Evolutionary conservation across 2,888 invertebrate species (phyloP), one percentile per base, ranked within the genome.

Genomic region (Catocala sponsa): DNA sequence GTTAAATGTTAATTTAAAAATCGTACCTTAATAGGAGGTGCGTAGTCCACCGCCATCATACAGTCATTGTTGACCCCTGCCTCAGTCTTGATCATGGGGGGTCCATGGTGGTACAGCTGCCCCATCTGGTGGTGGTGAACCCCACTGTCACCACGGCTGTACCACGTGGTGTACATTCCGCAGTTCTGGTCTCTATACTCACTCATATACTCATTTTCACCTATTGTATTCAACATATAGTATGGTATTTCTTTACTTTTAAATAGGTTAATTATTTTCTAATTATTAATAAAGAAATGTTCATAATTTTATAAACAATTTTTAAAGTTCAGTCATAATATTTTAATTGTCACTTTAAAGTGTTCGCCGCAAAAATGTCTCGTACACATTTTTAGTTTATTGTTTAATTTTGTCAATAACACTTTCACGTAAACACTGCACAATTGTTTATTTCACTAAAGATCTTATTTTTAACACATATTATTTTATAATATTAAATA

Each of bases 31-130:
- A 95, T 95, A 25, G 95, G 95, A 0, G 96, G 95, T 0, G 95
- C 95, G 80, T 96, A 96, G 76, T 96, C 96, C 33, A 96, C 95
- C 0, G 96, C 96, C 91, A 96, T 94, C 96, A 96, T 96, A 70
- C 96, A 96, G 84, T 96, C 96, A 81, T 95, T 96, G 82, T 95
- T 95, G 47, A 95, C 94, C 38, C 95, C 95, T 53, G 95, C 95
- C 70, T 95, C 95, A 72, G 95, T 95, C 91, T 95, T 95, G 74
- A 95, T 95, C 92, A 95, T 95, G 59, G 95, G 94, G 47, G 95
- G 94, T 5, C 95, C 95, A 70, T 95, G 95, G 83, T 95, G 95
- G 87, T 94, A 95, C 83, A 95, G 83, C 83, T 92, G 95, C 62
- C 92, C 95, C 94, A 94, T 94, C 77, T 95, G 94, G 77, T 94